Percentiles rank a stretch among this genome's conserved stretches.
Evolutionary conservation across 2,797 vertebrate genomes (phyloP).

Genomic region (Brachyalestes nurse): DNA sequence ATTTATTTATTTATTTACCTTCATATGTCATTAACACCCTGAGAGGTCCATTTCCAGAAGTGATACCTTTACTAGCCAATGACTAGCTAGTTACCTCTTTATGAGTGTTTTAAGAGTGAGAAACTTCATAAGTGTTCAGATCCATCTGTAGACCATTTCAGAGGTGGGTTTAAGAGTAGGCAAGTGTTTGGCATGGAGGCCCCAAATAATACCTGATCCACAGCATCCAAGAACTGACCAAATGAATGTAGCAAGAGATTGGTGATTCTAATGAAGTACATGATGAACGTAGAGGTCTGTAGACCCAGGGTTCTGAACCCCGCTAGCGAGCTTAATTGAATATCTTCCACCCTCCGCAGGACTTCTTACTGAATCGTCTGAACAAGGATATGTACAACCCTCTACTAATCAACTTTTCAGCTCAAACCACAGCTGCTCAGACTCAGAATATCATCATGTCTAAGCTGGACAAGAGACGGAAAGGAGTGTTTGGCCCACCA

Average conservation of each 20-base stretch:
- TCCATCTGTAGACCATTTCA: too few species aligned
- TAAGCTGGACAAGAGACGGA: slow-evolving; percentile 90
- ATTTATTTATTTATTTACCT: too few species aligned
- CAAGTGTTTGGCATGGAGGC: too few species aligned
- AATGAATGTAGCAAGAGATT: background rate
- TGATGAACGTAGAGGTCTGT: background rate
- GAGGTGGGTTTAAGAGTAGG: too few species aligned
- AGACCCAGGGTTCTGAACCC: background rate
- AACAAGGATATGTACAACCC: slow-evolving; percentile 87
- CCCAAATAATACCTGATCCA: background rate
- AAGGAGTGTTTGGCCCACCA: slow-evolving; percentile 88
- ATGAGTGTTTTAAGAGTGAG: too few species aligned
- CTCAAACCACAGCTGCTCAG: slow-evolving; percentile 93
- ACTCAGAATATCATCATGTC: slow-evolving; percentile 93
- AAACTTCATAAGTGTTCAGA: too few species aligned
- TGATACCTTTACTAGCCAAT: too few species aligned
- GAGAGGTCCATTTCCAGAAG: too few species aligned
- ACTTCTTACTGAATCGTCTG: slow-evolving; percentile 88
- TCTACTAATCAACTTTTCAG: slow-evolving; percentile 91
- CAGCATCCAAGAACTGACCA: background rate
- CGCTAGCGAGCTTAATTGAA: background rate
- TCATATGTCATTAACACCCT: too few species aligned
- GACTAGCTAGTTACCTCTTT: too few species aligned
- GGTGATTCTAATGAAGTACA: background rate
- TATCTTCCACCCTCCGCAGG: slow-evolving; percentile 68